Base-by-base conservation (phyloP, 1,140 invertebrate species). In the Anagrus nilaparvatae region DNA sequence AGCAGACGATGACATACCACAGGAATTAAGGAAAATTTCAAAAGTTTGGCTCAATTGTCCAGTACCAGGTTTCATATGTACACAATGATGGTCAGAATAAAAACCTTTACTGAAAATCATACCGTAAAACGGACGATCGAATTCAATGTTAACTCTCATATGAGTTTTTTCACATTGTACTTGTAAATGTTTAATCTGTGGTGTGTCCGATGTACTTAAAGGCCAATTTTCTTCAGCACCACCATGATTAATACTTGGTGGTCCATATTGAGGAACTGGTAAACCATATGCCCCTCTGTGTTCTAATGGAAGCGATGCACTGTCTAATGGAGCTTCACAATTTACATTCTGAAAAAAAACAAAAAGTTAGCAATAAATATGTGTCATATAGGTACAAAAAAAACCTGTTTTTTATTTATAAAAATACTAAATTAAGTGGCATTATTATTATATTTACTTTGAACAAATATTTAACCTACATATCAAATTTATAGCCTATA, bases 101-200 rank as follows among this genome's bases (percentile, higher is more conserved):
- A 84, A 86, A 23, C 84, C 87, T 65, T 93, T 93, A 38, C 86
- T 91, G 72, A 95, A 95, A 49, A 95, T 91, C 79, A 94, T 91
- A 4, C 91, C 91, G 63, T 93, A 92, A 69, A 95, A 95, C 0
- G 91, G 89, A 20, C 89, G 73, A 60, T 94, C 90, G 67, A 95
- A 94, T 60, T 92, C 87, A 51, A 95, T 89, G 63, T 89, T 90
- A 6, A 94, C 89, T 19, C 87, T 72, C 90, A 95, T 95, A 57
- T 90, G 83, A 28, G 89, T 93, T 65, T 94, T 95, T 63, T 94
- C 90, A 63, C 91, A 95, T 59, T 93, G 88, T 29, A 95, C 91
- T 67, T 95, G 89, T 20, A 94, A 63, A 54, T 87, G 82, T 59
- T 89, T 89, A 49, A 93, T 92, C 60, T 90, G 85, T 2, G 89